phyloP scores from a whole-genome alignment of 2,113 vertebrate species.

The Alosa alosa region DNA sequence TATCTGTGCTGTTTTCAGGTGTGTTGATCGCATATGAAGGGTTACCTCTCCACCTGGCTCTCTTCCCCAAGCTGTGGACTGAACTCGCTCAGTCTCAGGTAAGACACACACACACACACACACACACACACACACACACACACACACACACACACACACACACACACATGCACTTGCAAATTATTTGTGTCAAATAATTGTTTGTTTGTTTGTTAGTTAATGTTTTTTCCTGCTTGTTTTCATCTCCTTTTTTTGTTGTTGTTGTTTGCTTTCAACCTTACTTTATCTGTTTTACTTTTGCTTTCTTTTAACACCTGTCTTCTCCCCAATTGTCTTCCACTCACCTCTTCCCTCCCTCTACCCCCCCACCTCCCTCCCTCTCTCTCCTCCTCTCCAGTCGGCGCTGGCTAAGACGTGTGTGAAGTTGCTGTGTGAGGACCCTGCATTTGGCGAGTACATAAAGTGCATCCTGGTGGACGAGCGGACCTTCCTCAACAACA shows the following conservation, averaged over 20 bases:
- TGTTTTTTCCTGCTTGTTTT: too few relatives aligned
- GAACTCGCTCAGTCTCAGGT: slow-evolving; percentile 97
- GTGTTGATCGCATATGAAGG: slow-evolving; percentile 97
- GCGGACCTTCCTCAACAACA: slow-evolving; percentile 94
- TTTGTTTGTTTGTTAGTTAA: background rate
- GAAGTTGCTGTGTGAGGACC: slow-evolving; percentile 96
- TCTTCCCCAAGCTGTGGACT: slow-evolving; percentile 97
- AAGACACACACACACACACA: slow-evolving; percentile 26
- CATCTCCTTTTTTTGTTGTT: too few relatives aligned
- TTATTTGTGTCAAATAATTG: background rate
- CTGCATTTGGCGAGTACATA: slow-evolving; percentile 95
- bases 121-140: slow-evolving; percentile 11
- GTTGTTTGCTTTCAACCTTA: background rate
- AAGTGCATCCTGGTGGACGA: slow-evolving; percentile 98
- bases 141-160: background rate
- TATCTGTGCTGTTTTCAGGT: slow-evolving; percentile 72
- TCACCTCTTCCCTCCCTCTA: background rate
- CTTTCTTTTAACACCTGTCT: too few relatives aligned
- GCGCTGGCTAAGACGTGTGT: slow-evolving; percentile 91
- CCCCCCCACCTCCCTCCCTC: too few relatives aligned
- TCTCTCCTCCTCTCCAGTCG: too few relatives aligned
- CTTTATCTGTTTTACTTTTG: too few relatives aligned
- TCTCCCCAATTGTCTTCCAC: background rate
- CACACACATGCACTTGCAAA: background rate
- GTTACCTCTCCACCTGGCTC: slow-evolving; percentile 90